Evolutionary conservation across 2,888 invertebrate genomes (phyloP), one percentile per base, ranked within the genome.

Genomic region (Parascotia fuliginaria): DNA sequence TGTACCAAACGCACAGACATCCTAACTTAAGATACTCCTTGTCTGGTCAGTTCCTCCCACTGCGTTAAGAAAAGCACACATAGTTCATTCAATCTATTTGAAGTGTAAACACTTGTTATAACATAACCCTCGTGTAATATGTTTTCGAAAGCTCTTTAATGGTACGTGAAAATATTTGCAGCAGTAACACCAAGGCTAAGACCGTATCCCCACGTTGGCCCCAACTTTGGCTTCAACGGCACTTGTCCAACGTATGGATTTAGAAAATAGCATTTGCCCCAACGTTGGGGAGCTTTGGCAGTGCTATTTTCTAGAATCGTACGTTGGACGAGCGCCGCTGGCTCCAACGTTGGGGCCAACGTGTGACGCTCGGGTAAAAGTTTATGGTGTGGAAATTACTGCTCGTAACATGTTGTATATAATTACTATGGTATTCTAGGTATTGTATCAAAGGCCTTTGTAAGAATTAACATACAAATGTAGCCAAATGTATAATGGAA

Each of bases 351-450:
- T n/a, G n/a, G n/a, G n/a, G n/a, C n/a, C n/a, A n/a, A n/a, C n/a
- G n/a, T n/a, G n/a, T n/a, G n/a, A n/a, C n/a, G n/a, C n/a, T n/a
- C n/a, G n/a, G n/a, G n/a, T n/a, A n/a, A 46, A 62, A 42, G 34
- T 62, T 46, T 51, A 62, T 58, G 55, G 32, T 46, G 46, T 46
- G 46, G 39, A 62, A 63, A 49, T 46, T 40, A 62, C 39, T 22
- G 48, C 38, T 19, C 28, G 41, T 63, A 52, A 59, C 51, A 52
- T 46, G 14, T 39, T 15, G 11, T 36, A 34, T 51, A 40, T 58
- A 48, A 58, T 43, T 38, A 47, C 29, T 22, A 5, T 16, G 27
- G 31, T 31, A 13, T 13, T 12, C 31, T 29, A 29, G 32, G 15
- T 33, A 14, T 11, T 13, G 7, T 13, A 33, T 15, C 15, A 13